Evolutionary conservation across 2,888 invertebrate genomes (phyloP).

Genomic region (Calliopum simillimum): DNA sequence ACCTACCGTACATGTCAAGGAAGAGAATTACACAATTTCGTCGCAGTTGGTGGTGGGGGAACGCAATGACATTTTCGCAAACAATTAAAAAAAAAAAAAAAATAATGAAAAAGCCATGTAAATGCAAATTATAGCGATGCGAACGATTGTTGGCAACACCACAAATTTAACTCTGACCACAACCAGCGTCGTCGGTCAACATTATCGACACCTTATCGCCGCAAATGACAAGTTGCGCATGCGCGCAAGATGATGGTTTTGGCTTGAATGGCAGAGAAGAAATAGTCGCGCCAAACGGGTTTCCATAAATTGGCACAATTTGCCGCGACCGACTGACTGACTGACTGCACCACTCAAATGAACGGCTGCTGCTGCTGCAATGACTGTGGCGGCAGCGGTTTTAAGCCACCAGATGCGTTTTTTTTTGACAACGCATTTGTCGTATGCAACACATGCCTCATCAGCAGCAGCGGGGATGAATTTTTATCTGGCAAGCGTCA

Average conservation of each 20-base stretch:
- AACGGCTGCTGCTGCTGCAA: background rate
- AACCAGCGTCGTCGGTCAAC: background rate
- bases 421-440: conserved; percentile 34
- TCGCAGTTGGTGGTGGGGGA: too few relatives aligned
- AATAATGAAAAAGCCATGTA: conserved; percentile 26
- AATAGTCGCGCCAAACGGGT: conserved; percentile 31
- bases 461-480: background rate
- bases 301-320: conserved; percentile 36
- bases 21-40: too few relatives aligned
- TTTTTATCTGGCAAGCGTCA: conserved; percentile 1
- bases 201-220: conserved; percentile 38
- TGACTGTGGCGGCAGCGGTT: conserved; percentile 16
- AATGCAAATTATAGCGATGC: conserved; percentile 35
- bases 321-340: conserved; percentile 13
- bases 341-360: background rate
- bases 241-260: conserved; percentile 1
- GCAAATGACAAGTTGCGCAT: conserved; percentile 34
- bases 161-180: background rate
- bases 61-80: background rate
- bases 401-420: conserved; percentile 35
- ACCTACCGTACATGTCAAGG: too few relatives aligned
- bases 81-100: background rate
- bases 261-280: background rate
- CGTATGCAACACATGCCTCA: conserved; percentile 39
- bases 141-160: background rate